Percentiles rank a stretch among this genome's conserved stretches.
Conservation (phyloP, 2,113 vertebrate species). For the Nestor notabilis region DNA sequence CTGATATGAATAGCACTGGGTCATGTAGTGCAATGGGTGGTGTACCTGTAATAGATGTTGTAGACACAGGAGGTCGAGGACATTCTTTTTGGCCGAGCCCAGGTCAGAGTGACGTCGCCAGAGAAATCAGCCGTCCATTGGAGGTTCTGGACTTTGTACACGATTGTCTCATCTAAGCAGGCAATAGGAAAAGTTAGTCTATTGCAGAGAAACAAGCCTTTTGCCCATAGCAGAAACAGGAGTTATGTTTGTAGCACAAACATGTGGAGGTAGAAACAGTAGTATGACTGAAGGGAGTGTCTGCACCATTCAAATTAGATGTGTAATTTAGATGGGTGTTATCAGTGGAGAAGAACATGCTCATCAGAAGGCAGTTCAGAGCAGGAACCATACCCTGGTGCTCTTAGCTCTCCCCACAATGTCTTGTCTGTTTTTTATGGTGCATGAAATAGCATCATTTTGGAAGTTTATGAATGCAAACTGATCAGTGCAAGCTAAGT, state of each 20-base stretch:
- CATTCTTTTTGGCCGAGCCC: conserved; percentile 92
- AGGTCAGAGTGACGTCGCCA: conserved; percentile 88
- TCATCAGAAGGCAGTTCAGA: not conserved
- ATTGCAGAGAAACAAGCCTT: not conserved
- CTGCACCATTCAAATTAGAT: not conserved
- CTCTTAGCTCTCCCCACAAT: not conserved
- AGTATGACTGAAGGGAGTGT: not conserved
- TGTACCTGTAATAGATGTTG: conserved; percentile 89
- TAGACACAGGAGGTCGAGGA: conserved; percentile 87
- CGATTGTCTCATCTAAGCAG: conserved; percentile 80
- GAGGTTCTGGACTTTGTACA: conserved; percentile 95
- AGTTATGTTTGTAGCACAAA: not conserved
- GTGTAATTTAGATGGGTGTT: not conserved
- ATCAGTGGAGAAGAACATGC: not conserved
- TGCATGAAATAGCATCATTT: not conserved
- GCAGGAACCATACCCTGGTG: not conserved
- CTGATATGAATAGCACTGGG: fast-evolving
- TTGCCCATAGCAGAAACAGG: not conserved
- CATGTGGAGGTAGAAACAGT: not conserved
- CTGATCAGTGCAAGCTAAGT: not conserved
- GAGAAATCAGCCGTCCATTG: conserved; percentile 90
- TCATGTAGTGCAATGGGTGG: fast-evolving
- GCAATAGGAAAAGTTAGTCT: not conserved
- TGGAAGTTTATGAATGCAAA: not conserved
- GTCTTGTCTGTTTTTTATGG: not conserved